Conservation (phyloP, 2,797 vertebrate species). For the Pelodytes ibericus region DNA sequence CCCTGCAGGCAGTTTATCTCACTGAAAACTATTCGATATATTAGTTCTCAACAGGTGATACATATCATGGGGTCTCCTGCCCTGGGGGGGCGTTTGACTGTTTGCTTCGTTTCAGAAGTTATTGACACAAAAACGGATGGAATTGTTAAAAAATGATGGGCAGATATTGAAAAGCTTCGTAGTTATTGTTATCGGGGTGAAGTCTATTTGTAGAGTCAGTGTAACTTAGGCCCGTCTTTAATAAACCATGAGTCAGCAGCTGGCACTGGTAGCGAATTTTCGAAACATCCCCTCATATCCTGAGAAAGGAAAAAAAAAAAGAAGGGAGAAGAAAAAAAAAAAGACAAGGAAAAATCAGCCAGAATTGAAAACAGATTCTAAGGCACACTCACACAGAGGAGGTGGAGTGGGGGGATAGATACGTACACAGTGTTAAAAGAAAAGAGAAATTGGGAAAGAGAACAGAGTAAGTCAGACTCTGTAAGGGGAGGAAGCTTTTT, state of each 20-base stretch:
- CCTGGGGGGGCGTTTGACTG: no score
- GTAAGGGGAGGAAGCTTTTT: slow-evolving; percentile 16
- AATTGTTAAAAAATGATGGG: no score
- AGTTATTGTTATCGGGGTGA: not conserved
- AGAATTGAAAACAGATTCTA: slow-evolving; percentile 75
- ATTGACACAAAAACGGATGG: no score
- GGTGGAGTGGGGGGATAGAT: slow-evolving; percentile 23
- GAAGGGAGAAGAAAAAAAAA: slow-evolving; percentile 60
- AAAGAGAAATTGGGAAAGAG: slow-evolving; percentile 17
- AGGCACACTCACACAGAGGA: slow-evolving; percentile 55
- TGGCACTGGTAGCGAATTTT: slow-evolving; percentile 82
- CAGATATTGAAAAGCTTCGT: no score
- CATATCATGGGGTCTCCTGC: no score
- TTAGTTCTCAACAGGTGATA: no score
- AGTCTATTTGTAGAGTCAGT: slow-evolving; percentile 42
- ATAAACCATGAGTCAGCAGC: slow-evolving; percentile 82
- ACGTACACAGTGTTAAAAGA: slow-evolving; percentile 12
- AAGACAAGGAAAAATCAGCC: slow-evolving; percentile 61
- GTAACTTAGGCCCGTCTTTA: slow-evolving; percentile 64
- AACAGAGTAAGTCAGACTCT: slow-evolving; percentile 21
- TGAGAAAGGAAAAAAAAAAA: slow-evolving; percentile 69
- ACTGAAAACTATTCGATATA: no score
- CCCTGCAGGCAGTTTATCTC: no score
- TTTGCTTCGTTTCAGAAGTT: no score
- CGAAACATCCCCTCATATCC: slow-evolving; percentile 84